Conservation (phyloP, 2,888 invertebrate genomes). For the Galeruca laticollis region DNA sequence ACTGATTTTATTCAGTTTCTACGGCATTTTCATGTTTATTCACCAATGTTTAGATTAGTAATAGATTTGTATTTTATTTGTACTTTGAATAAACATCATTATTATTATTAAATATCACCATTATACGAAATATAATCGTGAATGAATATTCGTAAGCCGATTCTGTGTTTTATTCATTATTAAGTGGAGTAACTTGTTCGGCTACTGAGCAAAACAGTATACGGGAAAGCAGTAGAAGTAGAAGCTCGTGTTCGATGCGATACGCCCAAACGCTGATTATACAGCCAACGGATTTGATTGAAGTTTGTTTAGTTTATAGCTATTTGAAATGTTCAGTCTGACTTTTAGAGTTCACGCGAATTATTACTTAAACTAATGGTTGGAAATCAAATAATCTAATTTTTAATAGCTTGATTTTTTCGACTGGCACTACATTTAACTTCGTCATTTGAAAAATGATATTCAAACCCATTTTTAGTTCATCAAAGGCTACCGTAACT, state of each 20-base stretch:
- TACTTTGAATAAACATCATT: no score
- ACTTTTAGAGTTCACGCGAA: neutral
- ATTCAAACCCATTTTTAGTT: neutral
- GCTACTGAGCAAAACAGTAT: slow-evolving; percentile 16
- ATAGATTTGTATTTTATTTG: no score
- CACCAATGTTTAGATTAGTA: no score
- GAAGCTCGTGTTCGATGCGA: slow-evolving; percentile 18
- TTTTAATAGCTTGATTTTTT: neutral
- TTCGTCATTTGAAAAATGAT: neutral
- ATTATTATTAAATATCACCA: neutral
- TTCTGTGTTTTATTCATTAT: neutral
- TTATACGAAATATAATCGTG: neutral
- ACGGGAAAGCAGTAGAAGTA: slow-evolving; percentile 10
- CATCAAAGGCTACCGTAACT: neutral
- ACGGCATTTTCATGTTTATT: no score
- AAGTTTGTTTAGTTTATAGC: slow-evolving; percentile 1
- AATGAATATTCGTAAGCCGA: neutral
- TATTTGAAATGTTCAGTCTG: neutral
- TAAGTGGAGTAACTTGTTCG: slow-evolving; percentile 15
- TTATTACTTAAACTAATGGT: neutral
- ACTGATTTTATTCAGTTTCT: no score
- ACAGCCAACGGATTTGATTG: slow-evolving; percentile 1
- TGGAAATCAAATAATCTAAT: no score
- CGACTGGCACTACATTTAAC: neutral
- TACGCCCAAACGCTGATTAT: slow-evolving; percentile 6